These are phyloP conservation scores for Pseudochromis fuscus DNA, from an alignment of 2,797 vertebrate genomes.

Conservation along the genomic window DNA sequence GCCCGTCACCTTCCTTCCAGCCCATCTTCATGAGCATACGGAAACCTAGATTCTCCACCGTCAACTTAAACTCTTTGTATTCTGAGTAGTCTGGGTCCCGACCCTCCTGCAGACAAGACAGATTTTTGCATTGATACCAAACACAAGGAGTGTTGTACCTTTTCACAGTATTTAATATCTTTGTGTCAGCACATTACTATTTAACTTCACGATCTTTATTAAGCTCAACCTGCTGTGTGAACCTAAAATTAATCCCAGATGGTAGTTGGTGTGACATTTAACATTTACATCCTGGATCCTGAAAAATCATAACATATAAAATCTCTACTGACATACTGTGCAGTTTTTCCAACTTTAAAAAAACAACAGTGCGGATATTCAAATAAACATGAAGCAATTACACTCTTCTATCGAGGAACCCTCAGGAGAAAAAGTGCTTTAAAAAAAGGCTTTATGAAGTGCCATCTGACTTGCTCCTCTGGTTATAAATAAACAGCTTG, in stretches of 20 bases:
- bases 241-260: slow-evolving; percentile 4
- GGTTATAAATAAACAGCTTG: slow-evolving; percentile 39
- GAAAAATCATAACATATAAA: slow-evolving; percentile 3
- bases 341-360: slow-evolving; percentile 6
- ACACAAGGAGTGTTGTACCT: neutral
- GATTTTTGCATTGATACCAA: slow-evolving; percentile 8
- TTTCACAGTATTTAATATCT: too few species aligned
- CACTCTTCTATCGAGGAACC: neutral
- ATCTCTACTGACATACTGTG: neutral
- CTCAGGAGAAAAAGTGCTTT: slow-evolving; percentile 5
- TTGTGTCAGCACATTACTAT: neutral
- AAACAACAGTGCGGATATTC: slow-evolving; percentile 11
- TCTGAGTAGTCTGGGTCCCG: slow-evolving; percentile 97
- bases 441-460: slow-evolving; percentile 21
- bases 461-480: neutral
- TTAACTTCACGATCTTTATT: neutral
- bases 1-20: slow-evolving; percentile 98
- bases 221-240: slow-evolving; percentile 5
- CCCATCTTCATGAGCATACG: slow-evolving; percentile 99
- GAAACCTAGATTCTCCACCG: slow-evolving; percentile 98
- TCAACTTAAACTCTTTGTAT: slow-evolving; percentile 99
- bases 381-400: slow-evolving; percentile 37
- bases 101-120: slow-evolving; percentile 88
- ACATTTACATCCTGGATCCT: slow-evolving; percentile 11
- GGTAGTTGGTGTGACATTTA: neutral